A percentile compares a stretch with the other conserved stretches of the same genome.
Evolutionary conservation across 2,113 vertebrate species (phyloP).

Genomic region (Anarrhichthys ocellatus): DNA sequence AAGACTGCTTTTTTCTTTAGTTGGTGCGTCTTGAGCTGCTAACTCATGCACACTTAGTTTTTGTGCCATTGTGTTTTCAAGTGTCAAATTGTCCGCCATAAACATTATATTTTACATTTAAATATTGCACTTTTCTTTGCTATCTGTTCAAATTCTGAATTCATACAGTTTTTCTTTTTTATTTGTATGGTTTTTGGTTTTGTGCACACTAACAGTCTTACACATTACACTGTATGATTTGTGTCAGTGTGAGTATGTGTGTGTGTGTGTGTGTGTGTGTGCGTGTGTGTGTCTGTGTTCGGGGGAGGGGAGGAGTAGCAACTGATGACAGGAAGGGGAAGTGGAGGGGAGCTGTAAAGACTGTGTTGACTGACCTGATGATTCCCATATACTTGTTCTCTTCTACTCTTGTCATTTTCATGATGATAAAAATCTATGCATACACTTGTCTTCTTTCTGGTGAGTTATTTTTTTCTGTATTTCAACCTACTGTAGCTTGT

Average conservation of each 20-base stretch:
- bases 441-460: conserved; percentile 6
- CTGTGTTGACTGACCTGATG: background rate
- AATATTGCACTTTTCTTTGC: background rate
- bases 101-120: background rate
- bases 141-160: background rate
- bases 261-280: background rate
- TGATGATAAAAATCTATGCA: background rate
- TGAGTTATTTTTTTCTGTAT: background rate
- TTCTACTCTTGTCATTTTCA: background rate
- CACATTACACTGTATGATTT: background rate
- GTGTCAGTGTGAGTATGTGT: background rate
- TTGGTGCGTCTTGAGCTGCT: background rate
- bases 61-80: background rate
- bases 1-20: too few species aligned
- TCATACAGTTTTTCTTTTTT: background rate
- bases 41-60: background rate
- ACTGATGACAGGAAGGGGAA: background rate
- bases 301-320: background rate
- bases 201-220: background rate
- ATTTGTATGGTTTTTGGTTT: background rate
- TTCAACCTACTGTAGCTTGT: background rate
- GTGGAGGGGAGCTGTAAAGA: background rate
- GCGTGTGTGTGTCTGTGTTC: background rate
- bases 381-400: background rate
- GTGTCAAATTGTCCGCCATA: background rate